These are phyloP conservation scores for Pantherophis guttatus DNA, from an alignment of 2,113 vertebrate genomes.

Conservation along the genomic window DNA sequence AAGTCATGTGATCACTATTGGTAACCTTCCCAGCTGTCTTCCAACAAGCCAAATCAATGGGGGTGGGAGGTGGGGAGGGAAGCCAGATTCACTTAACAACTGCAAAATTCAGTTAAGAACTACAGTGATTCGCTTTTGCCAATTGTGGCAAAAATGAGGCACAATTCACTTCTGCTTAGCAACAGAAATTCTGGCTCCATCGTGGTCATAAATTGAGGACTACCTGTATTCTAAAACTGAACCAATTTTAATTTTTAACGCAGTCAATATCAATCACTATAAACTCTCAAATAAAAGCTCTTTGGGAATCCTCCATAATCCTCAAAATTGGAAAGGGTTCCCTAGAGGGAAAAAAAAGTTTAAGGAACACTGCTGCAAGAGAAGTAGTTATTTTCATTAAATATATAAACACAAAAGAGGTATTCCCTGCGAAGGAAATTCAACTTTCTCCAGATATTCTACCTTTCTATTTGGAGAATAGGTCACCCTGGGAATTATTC, in stretches of 20 bases:
- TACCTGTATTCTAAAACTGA: background rate
- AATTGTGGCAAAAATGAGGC: background rate
- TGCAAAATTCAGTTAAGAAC: background rate
- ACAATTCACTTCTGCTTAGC: background rate
- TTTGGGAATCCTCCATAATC: background rate
- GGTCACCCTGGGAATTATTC: background rate
- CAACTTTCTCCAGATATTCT: background rate
- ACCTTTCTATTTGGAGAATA: background rate
- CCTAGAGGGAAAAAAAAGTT: background rate
- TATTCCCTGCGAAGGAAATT: background rate
- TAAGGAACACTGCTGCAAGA: background rate
- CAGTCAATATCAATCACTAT: background rate
- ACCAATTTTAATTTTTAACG: background rate
- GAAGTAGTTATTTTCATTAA: background rate
- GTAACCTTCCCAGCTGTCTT: background rate
- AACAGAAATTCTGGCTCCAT: background rate
- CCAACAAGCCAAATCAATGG: background rate
- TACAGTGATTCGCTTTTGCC: background rate
- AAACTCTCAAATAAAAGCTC: background rate
- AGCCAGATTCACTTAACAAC: background rate
- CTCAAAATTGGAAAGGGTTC: background rate
- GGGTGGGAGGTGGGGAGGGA: too few species aligned
- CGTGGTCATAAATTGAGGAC: background rate
- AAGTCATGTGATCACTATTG: background rate
- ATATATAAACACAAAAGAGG: background rate